These are phyloP conservation scores for Zosterops hypoxanthus DNA, from an alignment of 2,113 vertebrate genomes.

Conservation along the genomic window DNA sequence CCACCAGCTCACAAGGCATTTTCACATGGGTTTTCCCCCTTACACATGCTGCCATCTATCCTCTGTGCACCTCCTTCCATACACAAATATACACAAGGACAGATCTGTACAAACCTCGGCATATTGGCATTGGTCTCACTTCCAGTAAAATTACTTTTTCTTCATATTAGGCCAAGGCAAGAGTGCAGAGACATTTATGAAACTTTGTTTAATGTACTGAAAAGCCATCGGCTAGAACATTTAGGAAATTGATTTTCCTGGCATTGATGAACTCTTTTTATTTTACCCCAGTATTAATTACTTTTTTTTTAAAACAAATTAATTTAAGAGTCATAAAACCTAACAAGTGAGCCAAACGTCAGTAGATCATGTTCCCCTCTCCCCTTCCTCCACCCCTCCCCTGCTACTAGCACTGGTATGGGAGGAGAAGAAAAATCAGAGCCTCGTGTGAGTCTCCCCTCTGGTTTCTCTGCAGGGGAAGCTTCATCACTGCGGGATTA, in stretches of 20 bases:
- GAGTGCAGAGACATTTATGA: constrained; percentile 85
- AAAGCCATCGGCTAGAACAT: constrained; percentile 89
- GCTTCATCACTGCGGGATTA: constrained; percentile 90
- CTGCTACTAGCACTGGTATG: not conserved
- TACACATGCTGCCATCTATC: not conserved
- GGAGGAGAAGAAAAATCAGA: not conserved
- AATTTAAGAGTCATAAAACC: constrained; percentile 89
- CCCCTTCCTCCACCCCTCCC: constrained; percentile 42
- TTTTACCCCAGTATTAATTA: constrained; percentile 89
- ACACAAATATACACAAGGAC: not conserved
- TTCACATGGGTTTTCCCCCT: not conserved
- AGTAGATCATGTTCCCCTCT: constrained; percentile 77
- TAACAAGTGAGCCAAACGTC: constrained; percentile 84
- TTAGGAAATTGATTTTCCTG: constrained; percentile 91
- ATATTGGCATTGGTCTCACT: constrained; percentile 68
- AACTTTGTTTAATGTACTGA: constrained; percentile 93
- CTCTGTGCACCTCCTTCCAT: not conserved
- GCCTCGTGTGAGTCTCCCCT: not conserved
- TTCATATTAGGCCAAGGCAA: constrained; percentile 81
- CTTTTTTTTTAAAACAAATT: constrained; percentile 86
- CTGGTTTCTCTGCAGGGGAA: constrained; percentile 80
- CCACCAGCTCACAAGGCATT: not conserved
- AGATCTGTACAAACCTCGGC: constrained; percentile 5
- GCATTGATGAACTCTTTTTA: constrained; percentile 90
- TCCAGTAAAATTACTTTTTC: constrained; percentile 82